phyloP scores from a whole-genome alignment of 2,797 vertebrate species.

The Micromesistius poutassou region DNA sequence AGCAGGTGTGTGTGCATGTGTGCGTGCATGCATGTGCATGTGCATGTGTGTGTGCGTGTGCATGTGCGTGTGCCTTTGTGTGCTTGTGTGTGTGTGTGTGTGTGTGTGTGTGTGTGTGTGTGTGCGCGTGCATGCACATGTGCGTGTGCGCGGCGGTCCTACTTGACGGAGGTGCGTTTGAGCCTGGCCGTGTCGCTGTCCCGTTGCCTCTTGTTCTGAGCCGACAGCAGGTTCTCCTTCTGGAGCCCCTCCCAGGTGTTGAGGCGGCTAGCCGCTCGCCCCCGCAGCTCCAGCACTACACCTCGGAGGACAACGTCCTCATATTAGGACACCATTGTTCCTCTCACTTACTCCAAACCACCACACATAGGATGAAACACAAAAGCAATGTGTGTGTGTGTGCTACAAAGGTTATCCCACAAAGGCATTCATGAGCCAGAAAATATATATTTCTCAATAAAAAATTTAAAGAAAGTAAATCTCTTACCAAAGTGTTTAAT shows the following conservation, averaged over 20 bases:
- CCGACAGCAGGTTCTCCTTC: conserved; percentile 80
- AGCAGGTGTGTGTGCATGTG: too few relatives aligned
- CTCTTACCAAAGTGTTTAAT: conserved; percentile 77
- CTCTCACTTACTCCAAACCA: background rate
- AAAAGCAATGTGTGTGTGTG: too few relatives aligned
- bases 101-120: too few relatives aligned
- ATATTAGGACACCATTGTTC: background rate
- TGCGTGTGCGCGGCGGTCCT: conserved; percentile 23
- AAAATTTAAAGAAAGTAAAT: background rate
- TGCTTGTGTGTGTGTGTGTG: too few relatives aligned
- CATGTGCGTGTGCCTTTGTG: too few relatives aligned
- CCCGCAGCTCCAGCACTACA: conserved; percentile 67
- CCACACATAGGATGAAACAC: background rate
- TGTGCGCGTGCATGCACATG: too few relatives aligned
- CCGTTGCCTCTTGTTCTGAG: conserved; percentile 68
- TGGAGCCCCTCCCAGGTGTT: conserved; percentile 83
- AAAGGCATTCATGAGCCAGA: background rate
- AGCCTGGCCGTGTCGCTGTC: conserved; percentile 79
- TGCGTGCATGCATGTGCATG: too few relatives aligned
- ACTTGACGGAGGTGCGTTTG: conserved; percentile 81
- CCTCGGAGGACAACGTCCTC: too few relatives aligned
- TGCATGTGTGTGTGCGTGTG: too few relatives aligned
- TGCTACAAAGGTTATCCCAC: background rate
- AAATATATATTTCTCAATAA: background rate
- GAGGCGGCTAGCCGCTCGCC: conserved; percentile 64